phyloP scores from a whole-genome alignment of 2,888 invertebrate genomes.

The Drosophila siamana region DNA sequence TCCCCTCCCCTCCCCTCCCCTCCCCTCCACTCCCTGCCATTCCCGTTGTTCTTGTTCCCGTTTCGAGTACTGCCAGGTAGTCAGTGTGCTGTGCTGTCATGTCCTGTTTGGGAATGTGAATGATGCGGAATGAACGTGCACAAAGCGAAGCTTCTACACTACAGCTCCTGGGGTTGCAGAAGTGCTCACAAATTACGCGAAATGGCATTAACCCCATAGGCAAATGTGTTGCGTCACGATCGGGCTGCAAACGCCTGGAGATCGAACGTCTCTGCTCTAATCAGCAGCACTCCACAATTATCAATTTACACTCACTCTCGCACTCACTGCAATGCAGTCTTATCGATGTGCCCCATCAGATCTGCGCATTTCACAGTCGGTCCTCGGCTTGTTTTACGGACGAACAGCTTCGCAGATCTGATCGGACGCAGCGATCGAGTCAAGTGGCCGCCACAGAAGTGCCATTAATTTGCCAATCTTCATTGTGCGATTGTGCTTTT shows the following conservation, averaged over 20 bases:
- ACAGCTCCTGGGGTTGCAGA: conserved; percentile 40
- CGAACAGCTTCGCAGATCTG: conserved; percentile 40
- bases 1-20: not conserved
- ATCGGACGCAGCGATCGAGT: conserved; percentile 62
- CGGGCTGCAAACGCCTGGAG: conserved; percentile 17
- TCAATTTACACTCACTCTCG: conserved; percentile 44
- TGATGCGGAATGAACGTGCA: conserved; percentile 66
- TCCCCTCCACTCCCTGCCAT: not conserved
- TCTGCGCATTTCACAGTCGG: conserved; percentile 57
- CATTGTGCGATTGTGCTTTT: conserved; percentile 55
- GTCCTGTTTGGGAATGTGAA: conserved; percentile 45
- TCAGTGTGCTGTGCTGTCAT: conserved; percentile 9
- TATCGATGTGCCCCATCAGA: conserved; percentile 54
- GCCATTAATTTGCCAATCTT: conserved; percentile 66
- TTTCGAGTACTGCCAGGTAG: conserved; percentile 60
- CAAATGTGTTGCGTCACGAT: conserved; percentile 66
- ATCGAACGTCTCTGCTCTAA: conserved; percentile 54
- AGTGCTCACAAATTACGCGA: conserved; percentile 73
- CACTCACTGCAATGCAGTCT: conserved; percentile 29
- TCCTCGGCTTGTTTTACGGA: conserved; percentile 38
- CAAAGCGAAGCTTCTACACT: conserved; percentile 37
- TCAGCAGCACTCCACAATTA: conserved; percentile 56
- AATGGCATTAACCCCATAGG: conserved; percentile 69
- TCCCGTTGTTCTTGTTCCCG: conserved; percentile 26
- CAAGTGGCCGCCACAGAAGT: conserved; percentile 66